Percentiles rank a stretch among this genome's conserved stretches.
phyloP scores from a whole-genome alignment of 2,888 invertebrate species.

The Bombylius major region DNA sequence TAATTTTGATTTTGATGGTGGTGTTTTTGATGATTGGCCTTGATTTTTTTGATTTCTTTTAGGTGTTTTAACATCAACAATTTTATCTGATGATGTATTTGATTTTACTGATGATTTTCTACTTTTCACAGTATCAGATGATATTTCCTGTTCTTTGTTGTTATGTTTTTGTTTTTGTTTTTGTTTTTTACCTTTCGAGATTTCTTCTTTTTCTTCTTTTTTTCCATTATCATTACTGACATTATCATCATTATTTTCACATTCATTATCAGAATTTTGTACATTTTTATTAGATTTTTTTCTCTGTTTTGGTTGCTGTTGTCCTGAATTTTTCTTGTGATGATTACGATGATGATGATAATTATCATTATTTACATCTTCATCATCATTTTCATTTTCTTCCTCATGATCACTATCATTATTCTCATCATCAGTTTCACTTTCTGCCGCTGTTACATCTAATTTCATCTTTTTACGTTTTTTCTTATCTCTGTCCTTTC shows the following conservation, averaged over 20 bases:
- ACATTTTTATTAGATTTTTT: background rate
- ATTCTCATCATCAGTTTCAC: background rate
- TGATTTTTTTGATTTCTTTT: slow-evolving; percentile 6
- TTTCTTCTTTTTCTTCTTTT: background rate
- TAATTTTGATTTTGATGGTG: slow-evolving; percentile 8
- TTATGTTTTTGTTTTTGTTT: background rate
- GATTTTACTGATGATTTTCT: background rate
- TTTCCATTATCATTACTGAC: background rate
- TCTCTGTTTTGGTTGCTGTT: slow-evolving; percentile 12
- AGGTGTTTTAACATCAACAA: slow-evolving; percentile 5
- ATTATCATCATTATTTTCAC: slow-evolving; percentile 2
- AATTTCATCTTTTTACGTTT: slow-evolving; percentile 23
- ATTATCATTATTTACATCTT: slow-evolving; percentile 19
- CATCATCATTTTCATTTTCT: slow-evolving; percentile 2
- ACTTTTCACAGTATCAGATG: background rate
- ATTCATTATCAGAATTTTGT: slow-evolving; percentile 7
- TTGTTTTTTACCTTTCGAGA: background rate
- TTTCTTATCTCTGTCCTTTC: slow-evolving; percentile 34
- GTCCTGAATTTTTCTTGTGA: slow-evolving; percentile 23
- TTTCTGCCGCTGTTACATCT: background rate
- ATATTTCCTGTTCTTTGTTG: background rate
- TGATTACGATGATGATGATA: background rate
- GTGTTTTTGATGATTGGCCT: background rate
- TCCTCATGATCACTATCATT: slow-evolving; percentile 4
- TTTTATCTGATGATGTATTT: background rate